Percentiles rank a stretch among this genome's conserved stretches.
Evolutionary conservation across 2,113 vertebrate species (phyloP).

Genomic region (Equus quagga): DNA sequence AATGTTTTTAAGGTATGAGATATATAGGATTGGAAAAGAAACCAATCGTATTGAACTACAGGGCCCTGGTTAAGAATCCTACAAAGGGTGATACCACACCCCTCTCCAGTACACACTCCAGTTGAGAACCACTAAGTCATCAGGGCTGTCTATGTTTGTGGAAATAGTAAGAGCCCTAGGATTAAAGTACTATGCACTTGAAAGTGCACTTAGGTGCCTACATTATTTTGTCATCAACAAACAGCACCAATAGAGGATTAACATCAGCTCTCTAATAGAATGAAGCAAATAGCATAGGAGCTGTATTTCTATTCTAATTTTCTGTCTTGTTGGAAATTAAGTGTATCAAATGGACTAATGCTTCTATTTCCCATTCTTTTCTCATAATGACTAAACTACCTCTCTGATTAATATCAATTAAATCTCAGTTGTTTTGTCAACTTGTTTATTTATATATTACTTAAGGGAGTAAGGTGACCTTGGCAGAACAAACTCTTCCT

Average conservation of each 20-base stretch:
- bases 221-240: constrained; percentile 22
- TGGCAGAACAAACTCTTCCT: constrained; percentile 55
- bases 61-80: not conserved
- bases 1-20: constrained; percentile 26
- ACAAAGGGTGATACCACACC: not conserved
- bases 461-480: constrained; percentile 30
- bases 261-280: not conserved
- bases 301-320: constrained; percentile 57
- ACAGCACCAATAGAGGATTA: not conserved
- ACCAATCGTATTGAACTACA: not conserved
- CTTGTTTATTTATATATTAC: constrained; percentile 31
- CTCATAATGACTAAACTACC: constrained; percentile 8
- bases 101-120: not conserved
- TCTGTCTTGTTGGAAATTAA: constrained; percentile 36
- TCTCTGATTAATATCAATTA: constrained; percentile 31
- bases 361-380: constrained; percentile 40
- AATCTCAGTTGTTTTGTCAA: constrained; percentile 28
- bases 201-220: not conserved
- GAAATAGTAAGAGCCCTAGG: not conserved
- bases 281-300: constrained; percentile 9
- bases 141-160: not conserved
- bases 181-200: constrained; percentile 30
- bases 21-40: constrained; percentile 54
- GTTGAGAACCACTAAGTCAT: not conserved
- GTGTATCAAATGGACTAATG: not conserved